A percentile compares a stretch with the other conserved stretches of the same genome.
Evolutionary conservation across 2,888 invertebrate species (phyloP).

Genomic region (Phaedon cochleariae): DNA sequence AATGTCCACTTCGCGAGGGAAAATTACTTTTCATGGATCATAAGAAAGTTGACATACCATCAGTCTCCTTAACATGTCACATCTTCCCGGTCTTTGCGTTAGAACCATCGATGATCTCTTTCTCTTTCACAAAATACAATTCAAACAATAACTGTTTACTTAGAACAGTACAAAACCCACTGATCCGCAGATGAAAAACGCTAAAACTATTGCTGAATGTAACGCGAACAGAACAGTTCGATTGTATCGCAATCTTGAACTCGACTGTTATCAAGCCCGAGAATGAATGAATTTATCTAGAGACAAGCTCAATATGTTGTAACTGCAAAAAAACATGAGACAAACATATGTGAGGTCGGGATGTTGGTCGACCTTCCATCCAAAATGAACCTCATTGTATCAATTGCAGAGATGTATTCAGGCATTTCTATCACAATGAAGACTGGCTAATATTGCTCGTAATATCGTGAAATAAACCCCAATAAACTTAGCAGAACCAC

Average conservation of each 20-base stretch:
- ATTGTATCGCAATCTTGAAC: slow-evolving; percentile 15
- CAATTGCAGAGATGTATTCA: slow-evolving; percentile 15
- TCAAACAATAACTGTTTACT: slow-evolving; percentile 1
- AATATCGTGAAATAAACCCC: no score
- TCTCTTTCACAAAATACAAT: neutral
- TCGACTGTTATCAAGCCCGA: slow-evolving; percentile 21
- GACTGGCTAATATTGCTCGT: no score
- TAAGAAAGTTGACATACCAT: no score
- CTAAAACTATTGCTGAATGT: neutral
- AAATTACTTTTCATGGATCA: no score
- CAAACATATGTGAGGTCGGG: slow-evolving; percentile 28
- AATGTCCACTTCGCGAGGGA: no score
- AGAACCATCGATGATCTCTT: slow-evolving; percentile 25
- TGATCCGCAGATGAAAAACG: neutral
- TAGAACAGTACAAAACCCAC: neutral
- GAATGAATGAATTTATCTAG: slow-evolving; percentile 28
- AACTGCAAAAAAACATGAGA: slow-evolving; percentile 31
- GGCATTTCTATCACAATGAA: neutral
- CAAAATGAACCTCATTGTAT: slow-evolving; percentile 24
- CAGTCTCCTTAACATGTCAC: slow-evolving; percentile 21
- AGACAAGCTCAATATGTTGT: slow-evolving; percentile 24
- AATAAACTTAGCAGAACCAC: no score
- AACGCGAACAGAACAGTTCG: neutral
- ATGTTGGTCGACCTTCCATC: slow-evolving; percentile 30
- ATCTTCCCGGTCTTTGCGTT: slow-evolving; percentile 17